Base-by-base conservation (phyloP, 2,797 vertebrate genomes). In the Kryptopterus vitreolus region DNA sequence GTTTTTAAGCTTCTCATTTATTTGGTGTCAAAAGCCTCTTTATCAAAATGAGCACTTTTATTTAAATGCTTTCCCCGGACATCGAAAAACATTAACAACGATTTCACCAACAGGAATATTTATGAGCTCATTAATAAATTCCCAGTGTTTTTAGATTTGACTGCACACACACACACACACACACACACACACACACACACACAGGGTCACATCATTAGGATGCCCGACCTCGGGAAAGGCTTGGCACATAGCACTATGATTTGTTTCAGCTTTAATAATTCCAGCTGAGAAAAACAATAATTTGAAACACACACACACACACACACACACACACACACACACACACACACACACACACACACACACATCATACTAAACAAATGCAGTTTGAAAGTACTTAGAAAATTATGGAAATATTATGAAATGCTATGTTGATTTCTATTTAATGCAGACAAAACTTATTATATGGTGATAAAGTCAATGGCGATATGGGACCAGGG, bases 251-350 rank as follows among this genome's bases (percentile, higher is more conserved):
- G 62, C 11, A 43, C 16, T 33, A 62, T 62, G 96, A 90, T 97
- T 98, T 18, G 95, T 96, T 81, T 96, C 95, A 38, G 79, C 87
- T 1, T n/a, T n/a, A n/a, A n/a, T 29, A 1, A 6, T 96, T 96
- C 3, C n/a, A 90, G 12, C 3, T 77, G 80, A 86, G 0, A 82
- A 95, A 94, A 65, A 93, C 93, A 31, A 94, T 93, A 0, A 93
- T 95, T 72, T 95, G 96, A 43, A 89, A 91, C 96, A 93, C 88
- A 66, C 18, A 29, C 68, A 50, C 38, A 50, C 38, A 22, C 20
- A 65, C 9, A 31, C 50, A 46, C 15, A 61, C 15, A n/a, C n/a
- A n/a, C n/a, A n/a, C n/a, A n/a, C n/a, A n/a, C n/a, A 91, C 96
- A 93, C 88, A 66, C 18, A 29, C 68, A 50, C 38, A 50, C 38